Evolutionary conservation across 1,140 invertebrate genomes (phyloP), one percentile per base, ranked within the genome.

Genomic region (Lucilia cuprina): DNA sequence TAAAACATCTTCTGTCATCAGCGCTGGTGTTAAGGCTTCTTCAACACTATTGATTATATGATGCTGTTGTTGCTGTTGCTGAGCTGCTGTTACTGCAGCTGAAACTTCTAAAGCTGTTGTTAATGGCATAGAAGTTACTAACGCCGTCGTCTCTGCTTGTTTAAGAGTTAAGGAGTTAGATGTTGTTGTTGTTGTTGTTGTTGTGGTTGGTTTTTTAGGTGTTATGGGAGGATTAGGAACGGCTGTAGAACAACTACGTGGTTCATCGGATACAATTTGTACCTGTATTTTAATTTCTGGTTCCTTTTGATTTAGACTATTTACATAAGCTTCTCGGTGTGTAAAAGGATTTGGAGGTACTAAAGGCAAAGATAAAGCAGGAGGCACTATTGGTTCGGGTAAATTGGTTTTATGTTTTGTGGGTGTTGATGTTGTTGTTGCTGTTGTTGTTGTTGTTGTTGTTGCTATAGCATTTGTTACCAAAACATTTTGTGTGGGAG

Each of bases 221-320:
- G 34, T 49, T 77, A 30, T 12, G 17, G 74, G 13, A n/a, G 21
- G 12, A 70, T 41, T 70, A 25, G 41, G 9, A 65, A 55, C 30
- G 30, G 34, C 2, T 25, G 49, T 30, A 14, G 21, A n/a, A n/a
- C n/a, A n/a, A n/a, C n/a, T n/a, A n/a, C 83, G 74, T 50, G 87
- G 88, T 75, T 87, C 84, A 85, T 90, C 88, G 80, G 89, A 89
- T 21, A 89, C 87, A 50, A 90, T 89, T 88, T 90, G 88, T 47
- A 91, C 84, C 87, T 90, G 86, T 75, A 90, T 89, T 88, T 91
- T 90, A 84, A 90, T 91, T 85, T 89, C 89, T n/a, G 88, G 88
- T 84, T 89, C 87, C 50, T 90, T 90, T 89, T 89, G 89, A 87
- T 90, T 90, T 14, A 91, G 80, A 35, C 86, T 87, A 78, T 87